Percentiles rank a stretch among this genome's conserved stretches.
These are phyloP conservation scores for Chironomus striatipennis DNA, from an alignment of 1,140 invertebrate species.

Conservation along the genomic window DNA sequence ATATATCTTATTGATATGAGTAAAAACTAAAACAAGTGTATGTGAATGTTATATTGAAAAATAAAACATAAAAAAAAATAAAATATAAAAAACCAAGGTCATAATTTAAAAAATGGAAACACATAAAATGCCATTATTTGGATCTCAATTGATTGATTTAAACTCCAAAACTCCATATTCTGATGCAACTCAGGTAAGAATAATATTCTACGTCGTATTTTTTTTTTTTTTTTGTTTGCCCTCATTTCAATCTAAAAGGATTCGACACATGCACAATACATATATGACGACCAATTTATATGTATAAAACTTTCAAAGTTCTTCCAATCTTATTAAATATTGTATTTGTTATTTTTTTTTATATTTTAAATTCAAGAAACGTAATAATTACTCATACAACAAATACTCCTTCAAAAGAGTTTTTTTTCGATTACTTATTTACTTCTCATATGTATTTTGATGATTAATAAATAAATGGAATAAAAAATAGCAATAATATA, in stretches of 20 bases:
- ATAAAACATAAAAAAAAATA: not conserved
- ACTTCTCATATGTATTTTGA: too few species aligned
- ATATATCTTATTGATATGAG: not conserved
- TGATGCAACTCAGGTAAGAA: constrained; percentile 81
- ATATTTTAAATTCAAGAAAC: not conserved
- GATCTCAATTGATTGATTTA: constrained; percentile 77
- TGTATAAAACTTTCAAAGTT: too few species aligned
- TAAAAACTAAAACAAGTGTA: too few species aligned
- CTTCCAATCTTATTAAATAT: too few species aligned
- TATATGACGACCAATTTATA: too few species aligned
- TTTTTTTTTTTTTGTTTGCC: not conserved
- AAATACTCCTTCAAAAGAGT: not conserved
- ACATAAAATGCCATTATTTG: constrained; percentile 49
- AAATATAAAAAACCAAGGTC: not conserved
- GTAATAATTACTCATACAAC: not conserved
- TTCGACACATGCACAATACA: too few species aligned
- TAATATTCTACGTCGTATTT: not conserved
- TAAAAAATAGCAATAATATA: not conserved
- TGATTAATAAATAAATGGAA: constrained; percentile 6
- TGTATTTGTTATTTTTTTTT: too few species aligned
- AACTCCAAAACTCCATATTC: constrained; percentile 89
- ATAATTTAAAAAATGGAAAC: not conserved
- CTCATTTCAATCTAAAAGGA: not conserved
- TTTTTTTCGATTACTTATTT: not conserved
- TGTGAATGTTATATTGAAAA: too few species aligned